Percentiles rank a stretch among this genome's conserved stretches.
These are phyloP conservation scores for Cephus sareptanus DNA, from an alignment of 2,888 invertebrate genomes.

Conservation along the genomic window DNA sequence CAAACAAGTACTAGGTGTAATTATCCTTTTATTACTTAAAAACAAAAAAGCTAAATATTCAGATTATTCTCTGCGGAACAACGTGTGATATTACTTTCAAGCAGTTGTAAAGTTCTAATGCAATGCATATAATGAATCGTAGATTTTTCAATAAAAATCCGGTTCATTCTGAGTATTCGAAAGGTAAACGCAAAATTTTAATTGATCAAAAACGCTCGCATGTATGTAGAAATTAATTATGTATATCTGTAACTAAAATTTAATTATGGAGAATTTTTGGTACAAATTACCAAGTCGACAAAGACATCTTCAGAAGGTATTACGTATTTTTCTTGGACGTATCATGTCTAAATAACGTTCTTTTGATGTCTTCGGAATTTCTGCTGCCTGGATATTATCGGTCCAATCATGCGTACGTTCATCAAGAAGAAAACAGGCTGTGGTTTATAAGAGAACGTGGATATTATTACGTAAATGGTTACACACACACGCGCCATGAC, in stretches of 20 bases:
- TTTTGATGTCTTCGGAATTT: too few relatives aligned
- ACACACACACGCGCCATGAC: constrained; percentile 30
- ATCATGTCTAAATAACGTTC: too few relatives aligned
- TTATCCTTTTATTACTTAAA: not conserved
- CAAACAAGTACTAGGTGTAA: not conserved
- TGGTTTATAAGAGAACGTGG: not conserved
- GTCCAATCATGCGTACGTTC: not conserved
- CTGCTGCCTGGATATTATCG: not conserved
- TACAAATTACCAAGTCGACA: too few relatives aligned
- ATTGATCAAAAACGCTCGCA: not conserved
- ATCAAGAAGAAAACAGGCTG: not conserved
- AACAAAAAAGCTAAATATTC: not conserved
- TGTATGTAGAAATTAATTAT: not conserved
- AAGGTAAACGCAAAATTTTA: not conserved
- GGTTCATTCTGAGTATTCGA: not conserved
- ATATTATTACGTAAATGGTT: not conserved
- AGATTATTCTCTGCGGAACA: not conserved
- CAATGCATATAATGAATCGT: not conserved
- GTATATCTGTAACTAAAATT: not conserved
- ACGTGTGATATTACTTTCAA: not conserved
- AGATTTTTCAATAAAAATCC: not conserved
- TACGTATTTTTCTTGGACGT: too few relatives aligned
- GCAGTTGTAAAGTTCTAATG: not conserved
- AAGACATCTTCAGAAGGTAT: too few relatives aligned
- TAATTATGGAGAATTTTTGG: not conserved